Evolutionary conservation across 1,140 invertebrate genomes (phyloP).

Genomic region (Bombus polaris): DNA sequence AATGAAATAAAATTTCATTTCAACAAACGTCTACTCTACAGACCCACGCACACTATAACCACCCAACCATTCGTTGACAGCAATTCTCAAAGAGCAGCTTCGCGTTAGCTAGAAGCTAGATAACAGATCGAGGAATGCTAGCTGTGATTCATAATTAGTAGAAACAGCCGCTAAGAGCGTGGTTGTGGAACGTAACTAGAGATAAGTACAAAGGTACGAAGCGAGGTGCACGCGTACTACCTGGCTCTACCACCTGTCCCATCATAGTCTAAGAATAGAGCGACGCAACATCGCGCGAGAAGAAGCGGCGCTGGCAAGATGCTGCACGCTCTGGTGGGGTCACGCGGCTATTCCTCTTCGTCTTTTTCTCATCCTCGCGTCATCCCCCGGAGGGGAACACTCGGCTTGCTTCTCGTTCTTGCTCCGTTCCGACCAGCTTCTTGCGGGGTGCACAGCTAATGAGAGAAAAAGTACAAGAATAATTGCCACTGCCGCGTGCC

Average conservation of each 20-base stretch:
- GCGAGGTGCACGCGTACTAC: slow-evolving; percentile 34
- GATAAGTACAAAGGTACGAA: slow-evolving; percentile 49
- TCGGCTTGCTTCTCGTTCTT: slow-evolving; percentile 22
- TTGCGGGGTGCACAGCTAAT: slow-evolving; percentile 55
- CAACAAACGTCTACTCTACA: not conserved
- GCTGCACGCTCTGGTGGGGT: slow-evolving; percentile 72
- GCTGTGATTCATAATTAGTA: slow-evolving; percentile 48
- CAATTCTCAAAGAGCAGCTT: not conserved
- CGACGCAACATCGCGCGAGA: slow-evolving; percentile 52
- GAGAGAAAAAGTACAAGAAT: slow-evolving; percentile 66
- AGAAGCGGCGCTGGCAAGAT: slow-evolving; percentile 75
- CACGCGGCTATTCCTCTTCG: slow-evolving; percentile 60
- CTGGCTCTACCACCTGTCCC: slow-evolving; percentile 76
- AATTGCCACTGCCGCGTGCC: slow-evolving; percentile 55
- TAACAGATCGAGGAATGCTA: not conserved
- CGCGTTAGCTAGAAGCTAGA: not conserved
- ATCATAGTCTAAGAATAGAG: slow-evolving; percentile 78
- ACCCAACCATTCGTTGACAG: not conserved
- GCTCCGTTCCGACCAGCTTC: slow-evolving; percentile 15
- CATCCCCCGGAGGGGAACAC: slow-evolving; percentile 52
- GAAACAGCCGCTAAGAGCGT: slow-evolving; percentile 53
- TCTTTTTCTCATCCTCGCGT: slow-evolving; percentile 61
- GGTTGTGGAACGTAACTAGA: slow-evolving; percentile 45
- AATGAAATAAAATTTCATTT: not conserved
- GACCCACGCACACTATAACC: not conserved